Percentiles rank a stretch among this genome's conserved stretches.
phyloP scores from a whole-genome alignment of 1,140 invertebrate species.

The Drosophila bipectinata region DNA sequence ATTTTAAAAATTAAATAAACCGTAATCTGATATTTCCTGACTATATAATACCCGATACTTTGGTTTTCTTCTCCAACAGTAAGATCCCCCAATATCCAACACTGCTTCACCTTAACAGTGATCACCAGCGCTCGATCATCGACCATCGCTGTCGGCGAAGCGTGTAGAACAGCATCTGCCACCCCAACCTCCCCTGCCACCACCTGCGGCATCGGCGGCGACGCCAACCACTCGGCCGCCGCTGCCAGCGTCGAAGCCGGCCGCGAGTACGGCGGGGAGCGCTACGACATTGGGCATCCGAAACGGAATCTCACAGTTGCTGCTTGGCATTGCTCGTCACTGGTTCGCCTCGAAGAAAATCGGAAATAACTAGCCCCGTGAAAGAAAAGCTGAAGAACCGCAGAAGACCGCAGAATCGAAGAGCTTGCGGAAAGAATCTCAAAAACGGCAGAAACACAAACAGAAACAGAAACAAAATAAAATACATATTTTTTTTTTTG shows the following conservation, averaged over 20 bases:
- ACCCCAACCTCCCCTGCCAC: not conserved
- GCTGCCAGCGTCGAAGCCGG: conserved; percentile 10
- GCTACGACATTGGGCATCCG: conserved; percentile 14
- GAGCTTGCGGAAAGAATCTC: conserved; percentile 5
- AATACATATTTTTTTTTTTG: conserved; percentile 5
- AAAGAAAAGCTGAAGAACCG: conserved; percentile 5
- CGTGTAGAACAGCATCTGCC: conserved; percentile 18
- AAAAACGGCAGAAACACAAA: conserved; percentile 21
- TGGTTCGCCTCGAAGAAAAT: conserved; percentile 29
- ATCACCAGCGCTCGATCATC: not conserved
- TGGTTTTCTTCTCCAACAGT: too few relatives aligned
- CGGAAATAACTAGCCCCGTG: not conserved
- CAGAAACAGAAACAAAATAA: conserved; percentile 32
- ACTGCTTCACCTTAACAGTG: too few relatives aligned
- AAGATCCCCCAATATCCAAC: too few relatives aligned
- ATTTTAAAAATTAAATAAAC: too few relatives aligned
- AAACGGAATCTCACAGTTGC: conserved; percentile 28
- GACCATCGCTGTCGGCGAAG: not conserved
- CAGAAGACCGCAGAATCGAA: conserved; percentile 20
- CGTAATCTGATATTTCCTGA: too few relatives aligned
- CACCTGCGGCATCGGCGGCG: not conserved
- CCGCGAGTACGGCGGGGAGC: conserved; percentile 7
- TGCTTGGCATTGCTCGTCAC: conserved; percentile 39
- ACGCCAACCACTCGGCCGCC: conserved; percentile 3
- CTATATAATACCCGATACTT: too few relatives aligned